Conservation (phyloP, 2,888 invertebrate genomes). For the Therioaphis trifolii region DNA sequence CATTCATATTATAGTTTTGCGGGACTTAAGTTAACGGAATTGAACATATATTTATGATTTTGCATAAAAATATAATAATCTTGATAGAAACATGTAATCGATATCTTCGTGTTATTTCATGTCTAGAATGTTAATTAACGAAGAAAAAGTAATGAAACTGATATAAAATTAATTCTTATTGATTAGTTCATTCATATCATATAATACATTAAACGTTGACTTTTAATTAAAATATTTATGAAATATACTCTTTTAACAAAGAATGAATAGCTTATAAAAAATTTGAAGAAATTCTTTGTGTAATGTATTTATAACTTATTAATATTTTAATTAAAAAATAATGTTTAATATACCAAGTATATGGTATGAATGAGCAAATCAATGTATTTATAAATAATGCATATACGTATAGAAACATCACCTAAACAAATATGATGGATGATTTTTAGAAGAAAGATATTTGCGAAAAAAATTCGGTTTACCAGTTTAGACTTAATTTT, state of each 20-base stretch:
- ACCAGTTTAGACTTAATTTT: too few relatives aligned
- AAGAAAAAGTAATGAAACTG: not conserved
- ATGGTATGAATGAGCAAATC: too few relatives aligned
- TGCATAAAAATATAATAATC: not conserved
- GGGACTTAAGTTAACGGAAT: not conserved
- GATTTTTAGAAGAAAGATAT: too few relatives aligned
- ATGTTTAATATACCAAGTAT: too few relatives aligned
- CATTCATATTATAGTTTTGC: slow-evolving; percentile 10
- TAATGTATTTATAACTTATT: not conserved
- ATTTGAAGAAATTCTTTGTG: not conserved
- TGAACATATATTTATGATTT: slow-evolving; percentile 6
- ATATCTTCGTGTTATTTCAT: not conserved
- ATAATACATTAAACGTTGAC: not conserved
- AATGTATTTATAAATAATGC: too few relatives aligned
- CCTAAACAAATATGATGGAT: too few relatives aligned
- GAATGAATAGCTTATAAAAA: not conserved
- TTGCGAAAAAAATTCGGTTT: too few relatives aligned
- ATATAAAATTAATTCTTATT: not conserved
- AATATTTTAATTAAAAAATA: too few relatives aligned
- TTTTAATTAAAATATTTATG: not conserved
- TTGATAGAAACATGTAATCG: not conserved
- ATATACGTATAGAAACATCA: too few relatives aligned
- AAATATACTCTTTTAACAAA: not conserved
- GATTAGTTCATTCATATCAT: not conserved
- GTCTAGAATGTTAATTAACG: not conserved